Percentiles rank a stretch among this genome's conserved stretches.
These are phyloP conservation scores for Vultur gryphus DNA, from an alignment of 2,797 vertebrate genomes.

Conservation along the genomic window DNA sequence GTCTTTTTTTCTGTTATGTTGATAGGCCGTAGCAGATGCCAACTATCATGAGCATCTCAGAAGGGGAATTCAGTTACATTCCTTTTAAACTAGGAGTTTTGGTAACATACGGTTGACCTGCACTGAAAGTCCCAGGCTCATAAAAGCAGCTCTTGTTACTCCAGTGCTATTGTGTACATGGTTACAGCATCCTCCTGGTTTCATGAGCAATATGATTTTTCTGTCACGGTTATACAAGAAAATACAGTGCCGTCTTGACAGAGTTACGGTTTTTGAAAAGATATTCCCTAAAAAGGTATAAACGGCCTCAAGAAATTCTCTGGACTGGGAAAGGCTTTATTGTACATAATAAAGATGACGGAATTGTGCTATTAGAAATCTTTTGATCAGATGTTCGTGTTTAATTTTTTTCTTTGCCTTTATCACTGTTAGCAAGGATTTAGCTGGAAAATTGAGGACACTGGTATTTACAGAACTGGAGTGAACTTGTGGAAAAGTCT, in stretches of 20 bases:
- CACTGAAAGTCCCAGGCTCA: not conserved
- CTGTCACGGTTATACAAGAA: not conserved
- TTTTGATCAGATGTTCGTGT: not conserved
- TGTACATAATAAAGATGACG: not conserved
- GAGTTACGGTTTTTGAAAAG: not conserved
- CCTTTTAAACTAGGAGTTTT: not conserved
- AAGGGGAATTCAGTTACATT: not conserved
- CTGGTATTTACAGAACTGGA: not conserved
- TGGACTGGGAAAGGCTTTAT: not conserved
- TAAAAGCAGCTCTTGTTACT: not conserved
- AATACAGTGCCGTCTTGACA: not conserved
- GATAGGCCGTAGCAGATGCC: not conserved
- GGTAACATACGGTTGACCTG: not conserved
- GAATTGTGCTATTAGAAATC: not conserved
- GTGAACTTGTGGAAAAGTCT: not conserved
- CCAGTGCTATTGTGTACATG: rapidly evolving
- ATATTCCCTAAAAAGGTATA: not conserved
- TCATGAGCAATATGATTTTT: not conserved
- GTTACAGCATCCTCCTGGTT: too few relatives aligned
- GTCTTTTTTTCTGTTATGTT: too few relatives aligned
- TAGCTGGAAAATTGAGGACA: not conserved
- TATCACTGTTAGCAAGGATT: not conserved
- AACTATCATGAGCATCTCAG: rapidly evolving
- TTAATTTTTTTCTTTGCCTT: not conserved
- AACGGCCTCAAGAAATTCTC: not conserved